Percentiles rank a stretch among this genome's conserved stretches.
These are phyloP conservation scores for Phymanthus crucifer DNA, from an alignment of 92 coral and sea anemone genomes.

Conservation along the genomic window DNA sequence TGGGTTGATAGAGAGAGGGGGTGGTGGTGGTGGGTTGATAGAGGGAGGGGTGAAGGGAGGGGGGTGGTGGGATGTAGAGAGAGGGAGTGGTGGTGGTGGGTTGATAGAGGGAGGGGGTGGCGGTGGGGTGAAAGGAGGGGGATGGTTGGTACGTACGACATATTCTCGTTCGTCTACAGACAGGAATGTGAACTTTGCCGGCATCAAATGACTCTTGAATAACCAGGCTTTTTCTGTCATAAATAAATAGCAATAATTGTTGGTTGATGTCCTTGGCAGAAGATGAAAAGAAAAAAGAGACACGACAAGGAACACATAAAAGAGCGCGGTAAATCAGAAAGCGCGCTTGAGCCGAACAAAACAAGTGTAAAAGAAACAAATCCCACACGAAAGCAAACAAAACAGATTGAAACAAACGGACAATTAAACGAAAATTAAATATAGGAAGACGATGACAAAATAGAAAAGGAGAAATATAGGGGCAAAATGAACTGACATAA, in stretches of 20 bases:
- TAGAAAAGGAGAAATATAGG: background rate
- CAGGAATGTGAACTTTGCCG: conserved; percentile 82
- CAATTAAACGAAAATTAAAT: no score
- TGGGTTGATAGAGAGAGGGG: background rate
- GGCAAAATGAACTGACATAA: no score
- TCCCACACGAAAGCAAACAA: background rate
- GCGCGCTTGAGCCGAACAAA: no score
- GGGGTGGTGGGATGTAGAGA: background rate
- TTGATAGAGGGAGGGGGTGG: background rate
- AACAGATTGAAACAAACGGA: background rate
- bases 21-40: background rate
- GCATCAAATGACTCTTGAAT: conserved; percentile 96
- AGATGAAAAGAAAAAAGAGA: background rate
- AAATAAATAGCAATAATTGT: background rate
- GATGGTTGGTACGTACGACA: conserved; percentile 62
- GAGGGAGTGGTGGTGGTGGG: background rate
- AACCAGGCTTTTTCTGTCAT: conserved; percentile 88
- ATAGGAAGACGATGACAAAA: background rate
- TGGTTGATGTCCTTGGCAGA: background rate
- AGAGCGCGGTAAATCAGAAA: background rate
- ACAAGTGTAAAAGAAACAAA: no score
- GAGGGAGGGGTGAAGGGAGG: background rate
- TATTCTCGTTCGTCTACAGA: conserved; percentile 85
- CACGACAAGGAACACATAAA: background rate
- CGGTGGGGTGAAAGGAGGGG: background rate